Conservation (phyloP, 1,140 invertebrate species). For the Bemisia tabaci region DNA sequence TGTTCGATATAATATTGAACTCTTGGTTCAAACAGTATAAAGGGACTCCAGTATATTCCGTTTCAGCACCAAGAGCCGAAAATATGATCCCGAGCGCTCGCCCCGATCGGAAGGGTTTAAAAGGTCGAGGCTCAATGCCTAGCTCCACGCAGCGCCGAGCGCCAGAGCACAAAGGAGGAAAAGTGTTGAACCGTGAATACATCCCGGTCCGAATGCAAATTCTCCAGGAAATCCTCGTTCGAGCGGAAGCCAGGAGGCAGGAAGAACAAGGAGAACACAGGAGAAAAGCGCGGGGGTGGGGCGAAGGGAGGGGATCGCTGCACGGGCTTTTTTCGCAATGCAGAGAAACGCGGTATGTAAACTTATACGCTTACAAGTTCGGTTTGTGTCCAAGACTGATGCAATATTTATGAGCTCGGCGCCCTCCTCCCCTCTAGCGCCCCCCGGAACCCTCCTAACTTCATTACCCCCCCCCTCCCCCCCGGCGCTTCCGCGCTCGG, state of each 20-base stretch:
- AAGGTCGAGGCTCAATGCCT: too few relatives aligned
- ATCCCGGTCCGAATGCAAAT: neutral
- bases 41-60: too few relatives aligned
- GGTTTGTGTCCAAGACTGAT: neutral
- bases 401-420: neutral
- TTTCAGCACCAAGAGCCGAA: too few relatives aligned
- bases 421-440: neutral
- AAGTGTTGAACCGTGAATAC: neutral
- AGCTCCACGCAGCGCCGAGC: too few relatives aligned
- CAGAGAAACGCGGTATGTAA: neutral
- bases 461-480: neutral
- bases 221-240: neutral
- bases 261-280: neutral
- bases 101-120: too few relatives aligned
- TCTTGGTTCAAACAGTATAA: too few relatives aligned
- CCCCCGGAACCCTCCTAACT: neutral
- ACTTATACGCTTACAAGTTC: neutral
- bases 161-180: too few relatives aligned
- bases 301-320: too few relatives aligned
- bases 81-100: too few relatives aligned
- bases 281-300: too few relatives aligned
- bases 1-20: too few relatives aligned
- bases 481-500: neutral
- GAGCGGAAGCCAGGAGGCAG: neutral
- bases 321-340: neutral